Evolutionary conservation across 53 echinoderm and acorn worm genomes (phyloP), one percentile per base, ranked within the genome.

Genomic region (Holothuria leucospilota): DNA sequence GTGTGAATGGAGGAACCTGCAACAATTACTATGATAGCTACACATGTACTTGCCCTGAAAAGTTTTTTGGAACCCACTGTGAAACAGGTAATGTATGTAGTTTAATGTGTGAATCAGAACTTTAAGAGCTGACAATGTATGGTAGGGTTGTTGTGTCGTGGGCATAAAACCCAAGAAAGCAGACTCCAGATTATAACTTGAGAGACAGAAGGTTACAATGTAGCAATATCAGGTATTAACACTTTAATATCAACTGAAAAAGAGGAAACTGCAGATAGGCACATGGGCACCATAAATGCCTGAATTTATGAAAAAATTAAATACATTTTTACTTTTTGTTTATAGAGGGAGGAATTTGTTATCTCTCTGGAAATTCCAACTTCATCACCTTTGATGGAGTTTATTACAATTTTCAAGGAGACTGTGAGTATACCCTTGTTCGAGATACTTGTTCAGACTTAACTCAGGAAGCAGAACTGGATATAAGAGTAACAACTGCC

Each of bases 361-460:
- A 96, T 49, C 91, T 94, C 18, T 90, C 91, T 40, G 93, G 93
- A 21, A 86, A 91, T 82, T 92, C 96, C 12, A 91, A 96, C 88
- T 96, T 92, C 72, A 53, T 94, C 86, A 96, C 94, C 9, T 96
- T 96, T 70, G 96, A 96, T 74, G 85, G 85, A 8, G 38, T 65
- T 7, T 77, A 88, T 80, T 87, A 95, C 66, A 77, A 90, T 58
- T 95, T 92, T 30, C 88, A 92, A 24, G 92, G 95, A 13, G 85
- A 85, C 27, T 95, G 95, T 60, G 85, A 92, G 81, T 92, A 95
- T 77, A 86, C 74, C 18, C 71, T 95, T 49, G 95, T 90, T 28
- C 84, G 58, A 39, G 95, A 95, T 41, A 71, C 77, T 40, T 63
- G 87, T 59, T 41, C 13, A 18, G 28, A 67, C 13, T 5, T 14